These are phyloP conservation scores for Papilio machaon DNA, from an alignment of 1,140 invertebrate genomes.

Conservation along the genomic window DNA sequence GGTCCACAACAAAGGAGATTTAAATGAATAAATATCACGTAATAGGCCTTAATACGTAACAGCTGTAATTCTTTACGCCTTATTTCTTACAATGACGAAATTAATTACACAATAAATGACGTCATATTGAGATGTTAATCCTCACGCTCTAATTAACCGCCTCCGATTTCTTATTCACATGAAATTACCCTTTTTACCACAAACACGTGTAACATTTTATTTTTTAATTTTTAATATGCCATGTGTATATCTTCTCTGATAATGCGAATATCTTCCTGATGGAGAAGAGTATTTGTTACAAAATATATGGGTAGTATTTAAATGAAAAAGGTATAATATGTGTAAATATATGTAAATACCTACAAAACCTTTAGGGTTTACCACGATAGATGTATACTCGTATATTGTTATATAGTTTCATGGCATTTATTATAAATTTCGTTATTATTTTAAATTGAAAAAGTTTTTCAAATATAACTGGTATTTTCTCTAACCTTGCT, in stretches of 20 bases:
- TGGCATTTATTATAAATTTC: too few species aligned
- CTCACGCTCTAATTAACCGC: slow-evolving; percentile 30
- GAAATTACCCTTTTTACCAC: background rate
- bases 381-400: background rate
- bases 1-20: slow-evolving; percentile 14
- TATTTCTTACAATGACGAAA: slow-evolving; percentile 13
- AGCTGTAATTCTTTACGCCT: slow-evolving; percentile 31
- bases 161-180: background rate
- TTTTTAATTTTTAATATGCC: background rate
- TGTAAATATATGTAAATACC: too few species aligned
- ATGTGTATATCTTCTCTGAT: background rate
- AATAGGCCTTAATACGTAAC: slow-evolving; percentile 26
- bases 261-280: too few species aligned
- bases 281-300: too few species aligned
- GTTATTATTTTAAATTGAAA: background rate
- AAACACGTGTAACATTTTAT: background rate
- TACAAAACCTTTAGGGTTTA: background rate
- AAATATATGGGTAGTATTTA: too few species aligned
- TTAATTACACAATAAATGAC: slow-evolving; percentile 39
- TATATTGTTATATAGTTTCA: too few species aligned
- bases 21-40: slow-evolving; percentile 26
- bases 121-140: slow-evolving; percentile 35
- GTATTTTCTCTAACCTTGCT: slow-evolving; percentile 12
- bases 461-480: background rate
- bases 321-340: too few species aligned